Base-by-base conservation (phyloP, 2,113 vertebrate species). In the Phalacrocorax carbo region DNA sequence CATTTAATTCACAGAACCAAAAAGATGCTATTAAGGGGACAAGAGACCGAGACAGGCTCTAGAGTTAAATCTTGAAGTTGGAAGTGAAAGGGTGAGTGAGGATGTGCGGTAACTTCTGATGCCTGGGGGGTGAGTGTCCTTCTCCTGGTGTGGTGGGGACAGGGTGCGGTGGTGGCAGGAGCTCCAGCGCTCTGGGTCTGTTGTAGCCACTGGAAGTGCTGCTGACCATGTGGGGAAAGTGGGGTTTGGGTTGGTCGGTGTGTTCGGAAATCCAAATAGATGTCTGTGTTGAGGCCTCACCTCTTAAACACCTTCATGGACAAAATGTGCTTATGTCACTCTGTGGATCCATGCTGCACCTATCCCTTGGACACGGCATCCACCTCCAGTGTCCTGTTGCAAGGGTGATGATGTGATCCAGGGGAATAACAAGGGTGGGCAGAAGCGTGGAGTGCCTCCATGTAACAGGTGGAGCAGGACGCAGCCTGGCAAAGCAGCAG, bases 151-250 rank as follows among this genome's bases (percentile, higher is more conserved):
- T 0, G 1, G 32, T 30, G 65, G 46, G 66, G 65, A 48, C 1
- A 3, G 2, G 5, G 32, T 2, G 38, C 0, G 13, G 29, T 2
- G 0, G 29, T 61, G 60, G 30, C 60, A 20, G 72, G 44, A 83
- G 38, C 46, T 49, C n/a, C 42, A 52, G 66, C 0, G 1, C 64
- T 18, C 48, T 0, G 1, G 70, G 13, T 36, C 42, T 4, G 0
- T 16, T 2, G 12, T 26, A 42, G 61, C 38, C 1, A 0, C 78
- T 75, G 49, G 49, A 42, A 18, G 11, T 12, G 58, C 34, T 27
- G 26, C 68, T 26, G 48, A 21, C 44, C 25, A 16, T 0, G 0
- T 14, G 40, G 55, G n/a, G 61, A 14, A 60, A 29, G 36, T 51
- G 34, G 38, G 38, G n/a, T 9, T 20, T 1, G 1, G 15, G 36